Evolutionary conservation across 2,888 invertebrate species (phyloP).

Genomic region (Drosophila mettleri): DNA sequence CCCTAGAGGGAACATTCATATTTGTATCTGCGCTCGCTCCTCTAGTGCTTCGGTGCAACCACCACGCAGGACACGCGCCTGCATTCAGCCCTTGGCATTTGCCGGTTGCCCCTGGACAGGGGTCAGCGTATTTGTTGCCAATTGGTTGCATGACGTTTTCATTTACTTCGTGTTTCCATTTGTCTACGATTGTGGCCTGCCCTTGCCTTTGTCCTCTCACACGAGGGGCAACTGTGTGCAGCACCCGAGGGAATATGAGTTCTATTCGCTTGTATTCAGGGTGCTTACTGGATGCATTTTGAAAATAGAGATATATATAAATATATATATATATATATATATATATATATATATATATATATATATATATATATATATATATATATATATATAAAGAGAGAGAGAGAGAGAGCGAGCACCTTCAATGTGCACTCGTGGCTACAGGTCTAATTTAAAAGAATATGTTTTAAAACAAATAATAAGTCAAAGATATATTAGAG

Average conservation of each 20-base stretch:
- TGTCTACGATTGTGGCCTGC: conserved; percentile 22
- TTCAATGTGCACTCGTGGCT: too few relatives aligned
- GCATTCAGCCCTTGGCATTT: conserved; percentile 43
- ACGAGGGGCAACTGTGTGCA: conserved; percentile 54
- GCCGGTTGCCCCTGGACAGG: conserved; percentile 52
- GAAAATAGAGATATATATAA: too few relatives aligned
- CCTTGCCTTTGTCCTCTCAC: conserved; percentile 22
- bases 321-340: too few relatives aligned
- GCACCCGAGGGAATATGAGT: conserved; percentile 40
- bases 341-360: too few relatives aligned
- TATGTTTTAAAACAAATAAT: too few relatives aligned
- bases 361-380: too few relatives aligned
- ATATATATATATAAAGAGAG: too few relatives aligned
- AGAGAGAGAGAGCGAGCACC: too few relatives aligned
- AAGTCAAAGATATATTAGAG: too few relatives aligned
- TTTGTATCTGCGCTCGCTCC: conserved; percentile 3
- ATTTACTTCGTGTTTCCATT: conserved; percentile 41
- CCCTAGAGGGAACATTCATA: conserved; percentile 13
- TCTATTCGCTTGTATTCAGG: conserved; percentile 7
- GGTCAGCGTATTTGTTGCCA: conserved; percentile 61
- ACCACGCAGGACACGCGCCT: conserved; percentile 45
- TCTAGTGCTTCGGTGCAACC: conserved; percentile 45
- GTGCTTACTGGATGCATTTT: conserved; percentile 30
- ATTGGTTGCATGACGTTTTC: conserved; percentile 70
- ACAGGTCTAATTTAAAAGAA: too few relatives aligned